Conservation (phyloP, 1,140 invertebrate species). For the Phocides pigmalion region DNA sequence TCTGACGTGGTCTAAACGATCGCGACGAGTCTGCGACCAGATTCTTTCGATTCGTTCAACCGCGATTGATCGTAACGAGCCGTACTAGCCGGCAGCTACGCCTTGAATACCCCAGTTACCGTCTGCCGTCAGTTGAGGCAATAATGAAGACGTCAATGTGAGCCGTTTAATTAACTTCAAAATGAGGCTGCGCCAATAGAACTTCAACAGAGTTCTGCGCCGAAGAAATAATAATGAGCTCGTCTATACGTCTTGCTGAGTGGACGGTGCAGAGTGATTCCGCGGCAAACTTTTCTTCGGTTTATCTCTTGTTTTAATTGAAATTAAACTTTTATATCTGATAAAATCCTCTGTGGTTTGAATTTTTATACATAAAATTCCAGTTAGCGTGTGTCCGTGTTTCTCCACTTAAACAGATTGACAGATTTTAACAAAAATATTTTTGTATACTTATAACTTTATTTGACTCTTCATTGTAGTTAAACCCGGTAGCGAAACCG, state of each 20-base stretch:
- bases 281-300: constrained; percentile 3
- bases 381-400: too few relatives aligned
- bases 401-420: too few relatives aligned
- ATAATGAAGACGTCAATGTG: constrained; percentile 61
- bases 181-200: constrained; percentile 45
- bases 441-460: too few relatives aligned
- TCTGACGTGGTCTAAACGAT: too few relatives aligned
- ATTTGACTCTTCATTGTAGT: too few relatives aligned
- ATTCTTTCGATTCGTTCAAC: too few relatives aligned
- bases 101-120: constrained; percentile 1
- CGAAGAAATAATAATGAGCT: constrained; percentile 60
- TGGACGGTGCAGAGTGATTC: constrained; percentile 13
- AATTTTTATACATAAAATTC: background rate
- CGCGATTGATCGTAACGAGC: too few relatives aligned
- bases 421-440: too few relatives aligned
- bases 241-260: constrained; percentile 33
- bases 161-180: constrained; percentile 69
- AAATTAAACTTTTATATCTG: constrained; percentile 8
- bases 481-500: too few relatives aligned
- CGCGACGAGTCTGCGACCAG: too few relatives aligned
- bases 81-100: background rate
- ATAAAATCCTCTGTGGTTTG: background rate
- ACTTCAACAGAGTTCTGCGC: constrained; percentile 45
- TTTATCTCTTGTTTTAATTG: constrained; percentile 19
- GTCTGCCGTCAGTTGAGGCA: constrained; percentile 32